Base-by-base conservation (phyloP, 2,888 invertebrate genomes). In the Amiota mariae region DNA sequence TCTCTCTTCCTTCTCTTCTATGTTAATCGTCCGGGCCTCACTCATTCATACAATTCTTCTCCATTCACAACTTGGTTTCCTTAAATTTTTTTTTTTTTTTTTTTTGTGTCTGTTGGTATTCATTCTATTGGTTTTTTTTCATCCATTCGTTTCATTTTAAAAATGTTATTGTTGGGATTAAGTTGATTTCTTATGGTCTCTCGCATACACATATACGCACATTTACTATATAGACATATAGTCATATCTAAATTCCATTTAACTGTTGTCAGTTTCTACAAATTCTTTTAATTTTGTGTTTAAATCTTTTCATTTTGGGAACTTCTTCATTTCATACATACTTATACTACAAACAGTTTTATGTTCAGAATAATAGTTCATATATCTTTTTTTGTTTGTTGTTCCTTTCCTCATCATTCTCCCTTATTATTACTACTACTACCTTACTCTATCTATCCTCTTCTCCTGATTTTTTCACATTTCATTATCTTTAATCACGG, bases 241-340 rank as follows among this genome's bases (percentile, higher is more conserved):
- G n/a, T 18, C 61, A 63, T 71, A 78, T 73, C 79, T 75, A 76
- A 80, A 82, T 80, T 80, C 79, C 77, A 77, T 78, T 81, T 79
- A 81, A 72, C 72, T 75, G 79, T 75, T 80, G 82, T 78, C 78
- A 79, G 78, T 76, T 72, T 36, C 75, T 78, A 77, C 74, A 77
- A 76, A 75, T 72, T 70, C 74, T 77, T 75, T 73, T 74, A 73
- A 73, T 70, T 75, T 70, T 74, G 57, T 71, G 71, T 63, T 20
- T 3, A 36, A 11, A 24, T 24, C 57, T 24, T 15, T 46, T n/a
- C 63, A 18, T 64, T 61, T 51, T 73, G 18, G 54, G 47, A 73
- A 68, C 36, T 36, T 36, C 36, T 36, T 36, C 36, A 6, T 36
- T 36, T 36, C 36, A 6, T 0, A 36, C n/a, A n/a, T n/a, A n/a